phyloP scores from a whole-genome alignment of 2,797 vertebrate species.

The Malacoraja senta region DNA sequence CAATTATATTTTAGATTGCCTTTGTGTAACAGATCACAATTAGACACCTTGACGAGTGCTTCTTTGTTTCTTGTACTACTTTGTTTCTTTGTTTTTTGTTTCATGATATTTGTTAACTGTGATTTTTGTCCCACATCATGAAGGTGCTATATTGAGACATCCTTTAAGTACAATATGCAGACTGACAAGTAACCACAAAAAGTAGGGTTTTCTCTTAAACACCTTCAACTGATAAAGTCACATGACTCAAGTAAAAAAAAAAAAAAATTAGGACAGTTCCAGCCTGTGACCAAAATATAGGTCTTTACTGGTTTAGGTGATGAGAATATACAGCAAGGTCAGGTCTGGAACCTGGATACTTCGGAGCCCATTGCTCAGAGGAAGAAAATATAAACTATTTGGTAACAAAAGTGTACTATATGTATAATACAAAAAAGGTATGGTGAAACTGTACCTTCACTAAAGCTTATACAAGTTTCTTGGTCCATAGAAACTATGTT shows the following conservation, averaged over 20 bases:
- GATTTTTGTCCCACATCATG: conserved; percentile 25
- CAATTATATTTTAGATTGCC: not conserved
- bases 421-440: conserved; percentile 96
- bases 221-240: conserved; percentile 63
- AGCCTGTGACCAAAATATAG: conserved; percentile 70
- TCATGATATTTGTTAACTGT: conserved; percentile 30
- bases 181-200: conserved; percentile 32
- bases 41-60: conserved; percentile 24
- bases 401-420: conserved; percentile 98
- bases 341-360: conserved; percentile 71
- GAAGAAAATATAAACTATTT: conserved; percentile 89
- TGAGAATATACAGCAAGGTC: conserved; percentile 69
- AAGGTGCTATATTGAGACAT: conserved; percentile 35
- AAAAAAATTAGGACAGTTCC: conserved; percentile 64
- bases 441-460: conserved; percentile 99
- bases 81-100: not conserved
- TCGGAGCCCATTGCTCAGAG: conserved; percentile 73
- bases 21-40: conserved; percentile 35
- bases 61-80: conserved; percentile 19
- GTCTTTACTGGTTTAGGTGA: conserved; percentile 66
- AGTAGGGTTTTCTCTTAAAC: conserved; percentile 75
- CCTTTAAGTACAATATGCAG: conserved; percentile 26
- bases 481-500: conserved; percentile 98
- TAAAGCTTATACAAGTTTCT: conserved; percentile 99
- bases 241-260: conserved; percentile 63